phyloP scores from a whole-genome alignment of 2,888 invertebrate genomes.

The Latrodectus hesperus region DNA sequence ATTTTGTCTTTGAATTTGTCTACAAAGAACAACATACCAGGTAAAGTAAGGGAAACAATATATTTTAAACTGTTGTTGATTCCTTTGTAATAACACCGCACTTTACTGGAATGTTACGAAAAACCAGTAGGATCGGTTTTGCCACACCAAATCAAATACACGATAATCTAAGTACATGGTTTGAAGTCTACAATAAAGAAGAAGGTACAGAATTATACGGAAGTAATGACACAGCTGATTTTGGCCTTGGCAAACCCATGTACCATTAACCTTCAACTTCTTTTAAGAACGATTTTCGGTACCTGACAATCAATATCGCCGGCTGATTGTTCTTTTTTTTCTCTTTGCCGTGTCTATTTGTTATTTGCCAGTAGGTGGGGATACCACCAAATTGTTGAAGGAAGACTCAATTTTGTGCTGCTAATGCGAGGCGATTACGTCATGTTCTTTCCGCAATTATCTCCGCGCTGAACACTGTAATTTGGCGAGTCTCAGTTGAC shows the following conservation, averaged over 20 bases:
- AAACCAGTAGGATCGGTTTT: too few relatives aligned
- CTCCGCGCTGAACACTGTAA: conserved; percentile 27
- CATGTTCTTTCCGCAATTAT: conserved; percentile 55
- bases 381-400: background rate
- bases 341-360: background rate
- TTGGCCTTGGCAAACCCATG: conserved; percentile 30
- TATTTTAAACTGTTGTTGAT: too few relatives aligned
- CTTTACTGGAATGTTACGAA: too few relatives aligned
- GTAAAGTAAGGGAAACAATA: too few relatives aligned
- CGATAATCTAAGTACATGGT: too few relatives aligned
- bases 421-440: conserved; percentile 58
- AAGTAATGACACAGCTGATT: conserved; percentile 29
- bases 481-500: conserved; percentile 7
- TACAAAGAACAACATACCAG: too few relatives aligned
- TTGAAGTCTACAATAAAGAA: too few relatives aligned
- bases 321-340: too few relatives aligned
- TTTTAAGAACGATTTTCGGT: conserved; percentile 1
- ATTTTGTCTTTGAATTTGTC: too few relatives aligned
- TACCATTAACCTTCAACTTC: conserved; percentile 48
- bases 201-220: conserved; percentile 25
- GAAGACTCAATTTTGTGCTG: conserved; percentile 12
- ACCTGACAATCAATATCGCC: background rate
- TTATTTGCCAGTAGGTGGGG: background rate
- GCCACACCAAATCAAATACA: too few relatives aligned
- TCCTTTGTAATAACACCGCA: too few relatives aligned